Evolutionary conservation across 1,140 invertebrate species (phyloP).

Genomic region (Hestina assimilis): DNA sequence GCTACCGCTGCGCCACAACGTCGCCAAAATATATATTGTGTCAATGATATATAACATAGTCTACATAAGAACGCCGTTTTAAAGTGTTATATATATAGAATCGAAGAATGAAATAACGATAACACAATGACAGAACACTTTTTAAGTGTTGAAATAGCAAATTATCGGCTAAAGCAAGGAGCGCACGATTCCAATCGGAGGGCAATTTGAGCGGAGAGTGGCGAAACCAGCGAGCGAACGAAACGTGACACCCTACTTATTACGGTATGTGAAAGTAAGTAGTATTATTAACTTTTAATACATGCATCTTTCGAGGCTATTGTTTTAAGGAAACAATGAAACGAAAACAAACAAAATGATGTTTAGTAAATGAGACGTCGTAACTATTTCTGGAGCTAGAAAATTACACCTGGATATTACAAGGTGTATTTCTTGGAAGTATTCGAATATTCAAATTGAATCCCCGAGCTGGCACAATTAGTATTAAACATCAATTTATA

Average conservation of each 20-base stretch:
- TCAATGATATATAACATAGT: background rate
- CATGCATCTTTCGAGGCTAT: background rate
- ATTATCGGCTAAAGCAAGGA: slow-evolving; percentile 40
- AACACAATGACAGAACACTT: slow-evolving; percentile 20
- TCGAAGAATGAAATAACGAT: background rate
- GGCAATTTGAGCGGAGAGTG: slow-evolving; percentile 63
- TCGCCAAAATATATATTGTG: no score
- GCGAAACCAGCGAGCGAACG: slow-evolving; percentile 66
- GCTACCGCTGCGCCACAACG: no score
- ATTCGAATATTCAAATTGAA: slow-evolving; percentile 26
- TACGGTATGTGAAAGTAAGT: slow-evolving; percentile 62
- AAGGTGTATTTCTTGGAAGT: background rate
- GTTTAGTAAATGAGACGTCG: background rate
- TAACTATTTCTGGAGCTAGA: background rate
- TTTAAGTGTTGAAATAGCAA: slow-evolving; percentile 30
- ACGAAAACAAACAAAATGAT: background rate
- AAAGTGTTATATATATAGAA: background rate
- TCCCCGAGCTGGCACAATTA: slow-evolving; percentile 54
- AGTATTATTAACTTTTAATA: slow-evolving; percentile 53
- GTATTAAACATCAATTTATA: slow-evolving; percentile 67
- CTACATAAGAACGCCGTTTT: background rate
- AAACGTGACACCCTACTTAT: slow-evolving; percentile 71
- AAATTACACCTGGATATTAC: background rate
- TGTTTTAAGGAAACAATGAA: background rate
- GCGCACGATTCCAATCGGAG: slow-evolving; percentile 42